Evolutionary conservation across 2,888 invertebrate species (phyloP).

Genomic region (Brachyptera risi): DNA sequence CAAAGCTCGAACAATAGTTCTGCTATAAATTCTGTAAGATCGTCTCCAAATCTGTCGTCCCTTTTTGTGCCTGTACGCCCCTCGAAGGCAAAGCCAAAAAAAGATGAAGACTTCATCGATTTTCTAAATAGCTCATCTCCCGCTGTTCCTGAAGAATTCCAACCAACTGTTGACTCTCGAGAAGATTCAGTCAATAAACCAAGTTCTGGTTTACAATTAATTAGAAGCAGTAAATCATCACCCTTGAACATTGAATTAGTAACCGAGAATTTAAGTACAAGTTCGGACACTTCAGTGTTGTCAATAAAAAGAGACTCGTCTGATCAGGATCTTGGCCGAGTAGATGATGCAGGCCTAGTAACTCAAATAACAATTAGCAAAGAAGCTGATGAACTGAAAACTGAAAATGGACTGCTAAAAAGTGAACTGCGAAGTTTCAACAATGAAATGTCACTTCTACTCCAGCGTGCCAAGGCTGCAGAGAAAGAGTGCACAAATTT

Average conservation of each 20-base stretch:
- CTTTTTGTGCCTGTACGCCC: slow-evolving; percentile 3
- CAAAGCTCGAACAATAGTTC: background rate
- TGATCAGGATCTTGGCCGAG: background rate
- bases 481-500: slow-evolving; percentile 41
- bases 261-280: background rate
- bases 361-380: background rate
- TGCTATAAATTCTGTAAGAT: slow-evolving; percentile 16
- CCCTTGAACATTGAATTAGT: background rate
- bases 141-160: background rate
- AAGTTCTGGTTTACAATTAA: background rate
- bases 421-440: slow-evolving; percentile 51
- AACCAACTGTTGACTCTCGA: background rate
- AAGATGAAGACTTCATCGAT: slow-evolving; percentile 33
- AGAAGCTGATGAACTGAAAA: slow-evolving; percentile 19
- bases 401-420: slow-evolving; percentile 43
- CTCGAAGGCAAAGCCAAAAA: slow-evolving; percentile 21
- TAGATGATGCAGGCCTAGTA: background rate
- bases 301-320: slow-evolving; percentile 19
- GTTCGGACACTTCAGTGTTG: background rate
- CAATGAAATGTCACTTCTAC: slow-evolving; percentile 48
- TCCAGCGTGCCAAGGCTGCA: slow-evolving; percentile 47
- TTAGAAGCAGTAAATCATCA: background rate
- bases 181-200: background rate
- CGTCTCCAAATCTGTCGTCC: slow-evolving; percentile 22
- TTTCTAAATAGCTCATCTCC: slow-evolving; percentile 38